Conservation (phyloP, 2,888 invertebrate genomes). For the Eumacrocentrus americanus region DNA sequence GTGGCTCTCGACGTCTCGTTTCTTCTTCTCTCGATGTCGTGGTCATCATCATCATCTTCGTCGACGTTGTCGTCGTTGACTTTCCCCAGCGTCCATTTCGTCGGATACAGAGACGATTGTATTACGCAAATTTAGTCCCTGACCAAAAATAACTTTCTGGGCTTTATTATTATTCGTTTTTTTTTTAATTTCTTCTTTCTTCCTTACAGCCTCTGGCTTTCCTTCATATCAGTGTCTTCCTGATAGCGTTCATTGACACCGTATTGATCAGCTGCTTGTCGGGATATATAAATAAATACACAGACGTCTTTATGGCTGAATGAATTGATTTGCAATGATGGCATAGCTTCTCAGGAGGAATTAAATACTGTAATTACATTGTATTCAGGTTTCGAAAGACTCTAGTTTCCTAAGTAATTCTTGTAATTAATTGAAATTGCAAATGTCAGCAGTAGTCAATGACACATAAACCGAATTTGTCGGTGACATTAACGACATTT, state of each 20-base stretch:
- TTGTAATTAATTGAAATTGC: background rate
- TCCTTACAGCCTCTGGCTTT: background rate
- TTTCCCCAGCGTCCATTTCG: background rate
- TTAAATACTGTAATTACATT: background rate
- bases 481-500: conserved; percentile 14
- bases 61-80: no score
- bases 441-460: background rate
- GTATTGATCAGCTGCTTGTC: conserved; percentile 12
- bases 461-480: background rate
- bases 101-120: conserved; percentile 8
- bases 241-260: conserved; percentile 3
- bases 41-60: conserved; percentile 18
- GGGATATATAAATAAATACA: background rate
- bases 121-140: conserved; percentile 59
- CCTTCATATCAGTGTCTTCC: background rate
- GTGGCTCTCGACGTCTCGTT: conserved; percentile 28
- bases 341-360: background rate
- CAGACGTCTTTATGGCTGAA: background rate
- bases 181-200: conserved; percentile 7
- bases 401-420: no score
- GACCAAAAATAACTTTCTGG: conserved; percentile 54
- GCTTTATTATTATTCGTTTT: conserved; percentile 11
- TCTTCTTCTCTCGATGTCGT: conserved; percentile 19
- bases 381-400: background rate
- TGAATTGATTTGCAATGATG: background rate